Base-by-base conservation (phyloP, 1,140 invertebrate genomes). In the Aethina tumida region DNA sequence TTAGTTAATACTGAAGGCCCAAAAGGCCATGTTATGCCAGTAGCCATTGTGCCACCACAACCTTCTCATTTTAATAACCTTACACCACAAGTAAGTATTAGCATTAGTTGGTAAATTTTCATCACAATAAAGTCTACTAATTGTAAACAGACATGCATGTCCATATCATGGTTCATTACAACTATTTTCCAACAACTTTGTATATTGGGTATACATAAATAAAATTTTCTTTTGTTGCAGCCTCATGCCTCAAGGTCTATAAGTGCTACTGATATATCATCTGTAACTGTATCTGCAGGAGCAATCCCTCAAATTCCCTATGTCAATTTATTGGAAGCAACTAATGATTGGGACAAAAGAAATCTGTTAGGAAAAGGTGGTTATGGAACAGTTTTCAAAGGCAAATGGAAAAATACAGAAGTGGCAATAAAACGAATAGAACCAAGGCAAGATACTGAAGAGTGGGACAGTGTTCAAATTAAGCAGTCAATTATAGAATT, bases 311-410 rank as follows among this genome's bases (percentile, higher is more conserved):
- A 71, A 43, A 76, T 92, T 18, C 66, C 72, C 1, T 91, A 90
- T 56, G 59, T 74, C 2, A 91, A 96, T 54, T 63, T 97, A n/a
- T 62, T 68, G 26, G 53, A 55, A 27, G 86, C 88, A 1, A 97
- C 93, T 0, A 66, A 81, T 41, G 70, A 77, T 43, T 97, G 91
- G 82, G 71, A 71, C 51, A 59, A 66, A 2, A 55, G 58, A 2
- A 79, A 79, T 49, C 71, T 92, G 35, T 64, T 96, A 2, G 93
- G 93, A 0, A 76, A 73, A 61, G 94, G 94, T 25, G 90, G 91
- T 2, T 96, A 94, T 66, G 92, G 89, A n/a, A 82, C 78, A 16
- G 93, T 97, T 1, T 97, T 81, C 54, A 81, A 79, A 73, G 92
- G 78, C 70, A 43, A 18, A 17, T 93, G 91, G 87, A 92, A 93